Evolutionary conservation across 2,113 vertebrate genomes (phyloP), one percentile per base, ranked within the genome.

Genomic region (Clinocottus analis): DNA sequence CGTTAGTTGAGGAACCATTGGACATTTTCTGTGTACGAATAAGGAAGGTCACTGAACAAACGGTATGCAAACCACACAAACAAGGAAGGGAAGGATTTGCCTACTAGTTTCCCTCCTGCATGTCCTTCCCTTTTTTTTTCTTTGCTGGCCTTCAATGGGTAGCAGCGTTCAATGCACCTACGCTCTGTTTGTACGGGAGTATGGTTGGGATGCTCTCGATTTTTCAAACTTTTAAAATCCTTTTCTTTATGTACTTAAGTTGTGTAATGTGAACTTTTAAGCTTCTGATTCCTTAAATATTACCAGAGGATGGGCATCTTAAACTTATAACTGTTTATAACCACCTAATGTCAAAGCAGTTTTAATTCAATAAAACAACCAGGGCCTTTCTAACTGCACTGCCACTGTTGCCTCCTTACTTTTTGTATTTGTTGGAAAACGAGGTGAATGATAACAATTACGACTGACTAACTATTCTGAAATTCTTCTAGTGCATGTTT

Each of bases 61-160:
- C 37, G 12, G 3, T 33, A 80, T 82, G 77, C 80, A 84, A 86
- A 83, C 72, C 67, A 73, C 56, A 66, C 77, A 83, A 75, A 87
- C 47, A 33, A 75, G 75, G 53, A 78, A 86, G 74, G 3, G 0
- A 14, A 53, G 53, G 27, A 69, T 89, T 85, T 82, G 63, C 68
- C 10, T 73, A 10, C 41, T 13, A 16, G 64, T 76, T 67, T 75
- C 23, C 4, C 51, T 74, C 51, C 33, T 4, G 10, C 39, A 12
- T 10, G 74, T 75, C 55, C 59, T 73, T 80, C 75, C 37, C 1
- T 14, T 81, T 76, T 77, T 39, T n/a, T 53, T 75, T 55, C 51
- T 13, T 23, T 29, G 29, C 56, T 43, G 11, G 2, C 66, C 21
- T 45, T 84, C 12, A 63, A 68, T 59, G 27, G 12, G 11, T 1